Conservation (phyloP, 2,888 invertebrate genomes). For the Acrobasis consociella region DNA sequence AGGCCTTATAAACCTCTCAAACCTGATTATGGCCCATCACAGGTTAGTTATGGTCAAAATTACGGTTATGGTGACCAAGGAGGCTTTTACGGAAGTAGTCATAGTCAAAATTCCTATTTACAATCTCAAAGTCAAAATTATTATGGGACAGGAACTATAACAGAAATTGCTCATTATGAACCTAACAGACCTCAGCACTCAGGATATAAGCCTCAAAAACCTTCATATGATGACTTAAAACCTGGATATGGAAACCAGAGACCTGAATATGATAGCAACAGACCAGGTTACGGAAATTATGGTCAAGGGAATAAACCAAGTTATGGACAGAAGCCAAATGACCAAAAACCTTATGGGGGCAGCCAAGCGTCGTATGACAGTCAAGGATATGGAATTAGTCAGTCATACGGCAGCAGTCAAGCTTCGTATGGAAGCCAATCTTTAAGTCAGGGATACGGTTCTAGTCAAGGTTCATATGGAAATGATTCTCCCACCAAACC, state of each 20-base stretch:
- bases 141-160: constrained; percentile 40
- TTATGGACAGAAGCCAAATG: constrained; percentile 20
- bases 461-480: not conserved
- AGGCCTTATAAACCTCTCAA: constrained; percentile 44
- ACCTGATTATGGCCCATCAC: constrained; percentile 46
- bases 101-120: constrained; percentile 49
- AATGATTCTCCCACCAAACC: not conserved
- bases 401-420: constrained; percentile 31
- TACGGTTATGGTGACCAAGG: constrained; percentile 44
- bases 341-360: constrained; percentile 27
- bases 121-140: constrained; percentile 47
- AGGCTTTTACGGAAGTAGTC: constrained; percentile 50
- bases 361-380: constrained; percentile 26
- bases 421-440: constrained; percentile 24
- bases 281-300: constrained; percentile 29
- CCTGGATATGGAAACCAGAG: constrained; percentile 31
- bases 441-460: constrained; percentile 5
- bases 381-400: constrained; percentile 32
- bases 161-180: constrained; percentile 39
- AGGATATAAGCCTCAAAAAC: constrained; percentile 32
- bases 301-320: constrained; percentile 17
- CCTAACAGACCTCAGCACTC: constrained; percentile 32
- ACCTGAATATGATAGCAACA: constrained; percentile 24
- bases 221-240: constrained; percentile 26
- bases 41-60: constrained; percentile 39